Base-by-base conservation (phyloP, 1,140 invertebrate species). In the Pogonus chalceus region DNA sequence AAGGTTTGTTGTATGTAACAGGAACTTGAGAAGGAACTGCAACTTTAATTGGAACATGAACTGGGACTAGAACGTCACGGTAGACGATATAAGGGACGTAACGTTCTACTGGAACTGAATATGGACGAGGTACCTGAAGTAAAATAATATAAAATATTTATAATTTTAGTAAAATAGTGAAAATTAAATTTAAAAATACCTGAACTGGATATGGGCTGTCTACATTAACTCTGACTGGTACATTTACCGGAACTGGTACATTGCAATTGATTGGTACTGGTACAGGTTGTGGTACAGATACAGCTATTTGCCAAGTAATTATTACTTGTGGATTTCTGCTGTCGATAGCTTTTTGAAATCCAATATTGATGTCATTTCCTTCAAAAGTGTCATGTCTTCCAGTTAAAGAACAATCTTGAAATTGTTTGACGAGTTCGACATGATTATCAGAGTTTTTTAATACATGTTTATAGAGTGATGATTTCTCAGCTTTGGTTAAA, bases 221-320 rank as follows among this genome's bases (percentile, higher is more conserved):
- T 14, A 63, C 60, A 18, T 55, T 46, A 9, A 67, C 63, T 21
- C 57, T 59, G 46, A 60, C 58, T 23, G 64, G 55, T 64, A 68
- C 71, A 61, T 63, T 70, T 54, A 62, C 46, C 60, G 70, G 31
- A 63, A 74, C 63, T 66, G 61, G 56, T 39, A 65, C 63, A 39
- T 68, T 65, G 50, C 65, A 62, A 49, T 62, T 61, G 3, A 65
- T 61, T 21, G 55, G 46, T 2, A 69, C 63, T 52, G 66, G 63
- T 31, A 69, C 65, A 14, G 62, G 60, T 2, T 74, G 69, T 1
- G 69, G 66, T 16, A 69, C 65, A 43, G 65, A 60, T 39, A 69
- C 67, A 37, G 67, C 64, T 21, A 69, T 65, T 47, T 61, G 63
- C 10, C 72, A 67, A 1, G 71, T 71, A 1, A 76, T 72, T 16